Percentiles rank a stretch among this genome's conserved stretches.
Conservation (phyloP, 2,797 vertebrate species). For the Rhynchonycteris naso region DNA sequence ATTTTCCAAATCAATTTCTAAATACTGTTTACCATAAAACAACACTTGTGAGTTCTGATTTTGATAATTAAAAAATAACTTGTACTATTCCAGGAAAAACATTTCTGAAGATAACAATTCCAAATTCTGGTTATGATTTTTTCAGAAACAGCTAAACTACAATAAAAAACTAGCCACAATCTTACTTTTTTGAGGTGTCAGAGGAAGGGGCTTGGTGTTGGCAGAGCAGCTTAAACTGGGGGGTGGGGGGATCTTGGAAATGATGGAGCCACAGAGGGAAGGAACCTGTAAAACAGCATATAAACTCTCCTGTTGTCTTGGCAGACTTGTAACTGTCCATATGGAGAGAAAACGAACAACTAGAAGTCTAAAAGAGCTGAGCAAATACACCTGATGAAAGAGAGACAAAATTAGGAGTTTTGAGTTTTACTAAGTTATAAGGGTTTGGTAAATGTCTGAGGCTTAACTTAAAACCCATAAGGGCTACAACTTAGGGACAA, state of each 20-base stretch:
- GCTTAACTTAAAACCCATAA: slow-evolving; percentile 23
- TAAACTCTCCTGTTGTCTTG: not conserved
- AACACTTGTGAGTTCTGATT: slow-evolving; percentile 21
- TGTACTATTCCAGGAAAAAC: not conserved
- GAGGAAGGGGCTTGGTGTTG: not conserved
- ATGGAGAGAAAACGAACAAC: not conserved
- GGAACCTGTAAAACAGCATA: not conserved
- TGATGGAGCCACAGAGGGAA: not conserved
- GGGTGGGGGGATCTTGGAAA: slow-evolving; percentile 24
- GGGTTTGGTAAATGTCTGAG: not conserved
- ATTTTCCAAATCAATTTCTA: slow-evolving; percentile 47
- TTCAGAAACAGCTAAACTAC: not conserved
- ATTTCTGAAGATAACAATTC: slow-evolving; percentile 1
- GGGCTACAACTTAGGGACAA: not conserved
- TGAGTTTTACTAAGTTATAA: slow-evolving; percentile 21
- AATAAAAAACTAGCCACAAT: slow-evolving; percentile 7
- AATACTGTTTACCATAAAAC: not conserved
- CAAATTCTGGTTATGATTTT: slow-evolving; percentile 8
- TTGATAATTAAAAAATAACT: slow-evolving; percentile 25
- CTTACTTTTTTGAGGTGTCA: not conserved
- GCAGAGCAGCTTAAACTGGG: not conserved
- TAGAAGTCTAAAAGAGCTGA: not conserved
- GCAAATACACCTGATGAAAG: not conserved
- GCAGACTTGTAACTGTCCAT: not conserved
- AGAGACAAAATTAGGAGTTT: not conserved